A percentile compares a stretch with the other conserved stretches of the same genome.
These are phyloP conservation scores for Anthopleura xanthogrammica DNA, from an alignment of 92 coral and sea anemone genomes.

Conservation along the genomic window DNA sequence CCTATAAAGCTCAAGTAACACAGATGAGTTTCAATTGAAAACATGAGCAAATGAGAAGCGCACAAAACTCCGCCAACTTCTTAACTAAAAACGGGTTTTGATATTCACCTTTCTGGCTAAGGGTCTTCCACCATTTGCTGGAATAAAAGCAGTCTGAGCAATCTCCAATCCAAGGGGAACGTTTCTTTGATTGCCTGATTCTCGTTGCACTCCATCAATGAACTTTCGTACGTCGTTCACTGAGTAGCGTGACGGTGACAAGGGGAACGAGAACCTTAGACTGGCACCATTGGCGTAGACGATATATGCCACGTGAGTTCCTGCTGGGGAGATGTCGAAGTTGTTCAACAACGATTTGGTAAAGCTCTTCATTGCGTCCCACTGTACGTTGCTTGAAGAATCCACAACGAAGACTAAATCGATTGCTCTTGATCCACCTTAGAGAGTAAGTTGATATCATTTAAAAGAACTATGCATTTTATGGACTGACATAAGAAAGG, in stretches of 20 bases:
- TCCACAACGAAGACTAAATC: constrained; percentile 20
- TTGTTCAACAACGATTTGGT: constrained; percentile 9
- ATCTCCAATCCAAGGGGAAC: neutral
- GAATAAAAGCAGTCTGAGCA: neutral
- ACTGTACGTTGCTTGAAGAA: constrained; percentile 8
- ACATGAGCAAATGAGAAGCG: too few species aligned
- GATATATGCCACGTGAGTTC: constrained; percentile 19
- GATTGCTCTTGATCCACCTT: constrained; percentile 10
- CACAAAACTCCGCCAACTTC: too few species aligned
- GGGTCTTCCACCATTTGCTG: constrained; percentile 6
- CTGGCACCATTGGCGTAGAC: neutral
- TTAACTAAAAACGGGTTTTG: neutral
- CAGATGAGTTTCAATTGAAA: too few species aligned
- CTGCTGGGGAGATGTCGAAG: constrained; percentile 25
- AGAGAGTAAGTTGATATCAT: neutral
- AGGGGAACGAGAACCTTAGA: constrained; percentile 14
- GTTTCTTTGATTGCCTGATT: neutral
- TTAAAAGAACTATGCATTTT: neutral
- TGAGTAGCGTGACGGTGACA: neutral
- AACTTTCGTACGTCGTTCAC: neutral
- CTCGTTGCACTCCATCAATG: neutral
- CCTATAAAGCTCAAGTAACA: too few species aligned
- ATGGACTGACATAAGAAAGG: too few species aligned
- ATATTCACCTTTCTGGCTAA: constrained; percentile 16
- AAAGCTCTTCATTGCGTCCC: constrained; percentile 13